Conservation (phyloP, 2,888 invertebrate genomes). For the Aspidiotus destructor region DNA sequence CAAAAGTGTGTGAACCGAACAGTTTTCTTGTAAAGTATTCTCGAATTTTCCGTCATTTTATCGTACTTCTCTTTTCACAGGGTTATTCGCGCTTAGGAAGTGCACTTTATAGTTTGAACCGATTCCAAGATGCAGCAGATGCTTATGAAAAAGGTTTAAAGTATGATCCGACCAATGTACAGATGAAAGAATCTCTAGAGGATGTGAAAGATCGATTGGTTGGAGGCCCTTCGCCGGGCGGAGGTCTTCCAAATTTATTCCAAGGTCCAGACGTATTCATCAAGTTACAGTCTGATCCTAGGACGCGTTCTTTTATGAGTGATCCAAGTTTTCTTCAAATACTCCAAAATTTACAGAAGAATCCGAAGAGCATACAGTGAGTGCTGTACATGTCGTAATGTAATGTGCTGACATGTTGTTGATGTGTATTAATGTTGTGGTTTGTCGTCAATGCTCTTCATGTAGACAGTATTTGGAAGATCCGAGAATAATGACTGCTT, state of each 20-base stretch:
- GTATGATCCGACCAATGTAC: conserved; percentile 62
- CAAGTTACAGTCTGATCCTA: conserved; percentile 57
- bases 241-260: conserved; percentile 48
- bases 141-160: conserved; percentile 65
- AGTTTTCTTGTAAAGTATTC: neutral
- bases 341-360: conserved; percentile 43
- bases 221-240: conserved; percentile 8
- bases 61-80: conserved; percentile 38
- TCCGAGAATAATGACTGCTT: conserved; percentile 56
- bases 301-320: conserved; percentile 58
- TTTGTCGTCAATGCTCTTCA: neutral
- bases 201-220: conserved; percentile 47
- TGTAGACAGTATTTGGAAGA: conserved; percentile 49
- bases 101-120: conserved; percentile 66
- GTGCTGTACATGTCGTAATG: conserved; percentile 16
- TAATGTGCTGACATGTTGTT: conserved; percentile 6
- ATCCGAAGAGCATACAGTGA: conserved; percentile 38
- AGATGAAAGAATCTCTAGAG: conserved; percentile 56
- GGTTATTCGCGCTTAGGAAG: conserved; percentile 79
- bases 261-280: conserved; percentile 45
- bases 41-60: neutral
- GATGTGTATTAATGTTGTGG: conserved; percentile 3
- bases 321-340: conserved; percentile 64
- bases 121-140: conserved; percentile 61
- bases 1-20: conserved; percentile 46